Percentiles rank a stretch among this genome's conserved stretches.
Evolutionary conservation across 2,797 vertebrate genomes (phyloP).

Genomic region (Eurystomus glaucurus): DNA sequence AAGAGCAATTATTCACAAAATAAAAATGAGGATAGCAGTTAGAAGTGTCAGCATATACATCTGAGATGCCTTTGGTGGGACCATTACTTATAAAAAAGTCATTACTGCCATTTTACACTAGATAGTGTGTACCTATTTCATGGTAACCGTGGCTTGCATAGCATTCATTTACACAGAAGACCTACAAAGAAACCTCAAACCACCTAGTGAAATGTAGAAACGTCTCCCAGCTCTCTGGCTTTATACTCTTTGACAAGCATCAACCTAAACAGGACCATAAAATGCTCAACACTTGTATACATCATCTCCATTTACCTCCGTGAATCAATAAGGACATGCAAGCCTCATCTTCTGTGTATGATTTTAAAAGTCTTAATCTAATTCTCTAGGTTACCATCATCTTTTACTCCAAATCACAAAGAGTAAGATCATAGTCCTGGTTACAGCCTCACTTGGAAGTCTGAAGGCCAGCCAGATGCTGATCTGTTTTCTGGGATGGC

Average conservation of each 20-base stretch:
- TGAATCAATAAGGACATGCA: not conserved
- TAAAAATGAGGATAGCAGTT: not conserved
- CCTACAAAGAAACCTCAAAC: not conserved
- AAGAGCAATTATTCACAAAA: slow-evolving; percentile 53
- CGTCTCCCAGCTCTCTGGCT: not conserved
- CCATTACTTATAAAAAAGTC: slow-evolving; percentile 13
- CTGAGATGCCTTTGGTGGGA: slow-evolving; percentile 10
- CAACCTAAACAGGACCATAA: not conserved
- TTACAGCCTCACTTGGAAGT: not conserved
- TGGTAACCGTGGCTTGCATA: not conserved
- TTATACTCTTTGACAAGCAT: not conserved
- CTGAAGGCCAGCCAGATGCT: not conserved
- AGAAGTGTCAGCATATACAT: slow-evolving; percentile 33
- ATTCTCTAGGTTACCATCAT: not conserved
- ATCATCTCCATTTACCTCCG: not conserved
- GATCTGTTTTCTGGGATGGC: not conserved
- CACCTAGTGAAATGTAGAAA: not conserved
- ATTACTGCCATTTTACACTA: slow-evolving; percentile 1
- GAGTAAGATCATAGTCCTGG: not conserved
- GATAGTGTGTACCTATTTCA: not conserved
- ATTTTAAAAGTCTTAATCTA: not conserved
- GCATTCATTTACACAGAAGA: not conserved
- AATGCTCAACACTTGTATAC: not conserved
- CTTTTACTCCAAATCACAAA: not conserved
- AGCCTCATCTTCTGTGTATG: not conserved